Percentiles rank a stretch among this genome's conserved stretches.
Conservation (phyloP, 2,797 vertebrate genomes). For the Propithecus perrieri region DNA sequence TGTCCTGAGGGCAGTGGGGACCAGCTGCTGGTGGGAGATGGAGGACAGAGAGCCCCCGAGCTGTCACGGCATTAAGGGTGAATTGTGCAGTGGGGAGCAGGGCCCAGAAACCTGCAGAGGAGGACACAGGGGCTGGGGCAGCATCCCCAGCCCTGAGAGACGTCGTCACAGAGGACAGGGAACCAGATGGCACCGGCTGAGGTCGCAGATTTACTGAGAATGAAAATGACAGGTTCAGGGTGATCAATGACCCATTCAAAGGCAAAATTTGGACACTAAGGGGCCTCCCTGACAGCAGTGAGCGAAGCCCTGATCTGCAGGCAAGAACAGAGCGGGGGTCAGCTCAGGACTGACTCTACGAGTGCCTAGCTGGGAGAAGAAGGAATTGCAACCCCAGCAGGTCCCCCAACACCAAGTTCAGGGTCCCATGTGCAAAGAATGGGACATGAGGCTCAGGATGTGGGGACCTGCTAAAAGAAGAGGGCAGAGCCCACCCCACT, state of each 20-base stretch:
- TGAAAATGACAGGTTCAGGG: not conserved
- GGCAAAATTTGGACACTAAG: not conserved
- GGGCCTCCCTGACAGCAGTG: not conserved
- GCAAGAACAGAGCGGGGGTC: not conserved
- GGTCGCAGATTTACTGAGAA: not conserved
- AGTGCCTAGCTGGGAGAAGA: not conserved
- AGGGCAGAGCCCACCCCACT: not conserved
- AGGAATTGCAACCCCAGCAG: not conserved
- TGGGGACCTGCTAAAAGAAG: no score
- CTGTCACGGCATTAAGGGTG: accelerated
- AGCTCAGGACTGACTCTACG: not conserved
- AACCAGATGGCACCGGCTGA: not conserved
- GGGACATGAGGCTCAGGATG: not conserved
- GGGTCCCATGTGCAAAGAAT: not conserved
- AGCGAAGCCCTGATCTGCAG: not conserved
- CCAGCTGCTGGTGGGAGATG: not conserved
- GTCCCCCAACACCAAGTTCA: not conserved
- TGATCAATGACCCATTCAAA: not conserved
- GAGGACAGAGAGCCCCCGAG: not conserved
- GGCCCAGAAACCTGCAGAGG: not conserved
- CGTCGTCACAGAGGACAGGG: not conserved
- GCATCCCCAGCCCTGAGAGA: not conserved
- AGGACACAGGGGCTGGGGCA: not conserved
- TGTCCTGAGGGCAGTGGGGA: accelerated
- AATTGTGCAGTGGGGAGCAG: not conserved